Base-by-base conservation (phyloP, 1,140 invertebrate genomes). In the Lepidotrigona ventralis region DNA sequence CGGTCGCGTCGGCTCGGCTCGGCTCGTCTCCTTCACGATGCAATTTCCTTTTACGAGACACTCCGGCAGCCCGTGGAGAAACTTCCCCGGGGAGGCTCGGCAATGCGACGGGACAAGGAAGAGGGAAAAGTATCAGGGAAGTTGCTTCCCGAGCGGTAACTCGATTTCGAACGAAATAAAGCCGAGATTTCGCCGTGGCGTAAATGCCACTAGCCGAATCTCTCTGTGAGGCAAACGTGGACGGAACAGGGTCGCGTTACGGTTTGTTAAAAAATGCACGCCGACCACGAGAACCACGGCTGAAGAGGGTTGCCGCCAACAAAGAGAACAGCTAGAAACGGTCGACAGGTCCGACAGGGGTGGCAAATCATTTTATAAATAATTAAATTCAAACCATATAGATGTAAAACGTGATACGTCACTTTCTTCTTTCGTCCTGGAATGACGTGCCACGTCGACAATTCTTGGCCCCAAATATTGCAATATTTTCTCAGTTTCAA, bases 11-110 rank as follows among this genome's bases (percentile, higher is more conserved):
- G 80, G 15, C 46, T 54, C 51, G 80, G 39, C 39, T 46, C 39
- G 39, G 39, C 39, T 46, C 39, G 39, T 69, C 68, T 29, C 33
- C 66, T 83, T 78, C 81, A 71, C 69, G 81, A 68, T 69, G 76
- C 75, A 78, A 83, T 83, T 78, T 78, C 81, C 74, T 78, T 83
- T 83, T 83, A 83, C 81, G 81, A 83, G 81, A 78, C 81, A 83
- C 56, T 78, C 54, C 15, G 29, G 26, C 81, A 71, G 56, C 15
- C 75, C 29, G 66, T 70, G 23, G 73, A 77, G 81, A 77, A 77
- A 77, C 75, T 78, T 60, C 53, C 54, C 81, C 56, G 54, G 19
- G 26, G 81, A 63, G 81, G 66, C 8, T 12, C 2, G n/a, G 23
- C 26, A 77, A 78, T 23, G 75, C 56, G 54, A 78, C 46, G 66